Evolutionary conservation across 2,888 invertebrate genomes (phyloP), one percentile per base, ranked within the genome.

Genomic region (Meliscaeva auricollis): DNA sequence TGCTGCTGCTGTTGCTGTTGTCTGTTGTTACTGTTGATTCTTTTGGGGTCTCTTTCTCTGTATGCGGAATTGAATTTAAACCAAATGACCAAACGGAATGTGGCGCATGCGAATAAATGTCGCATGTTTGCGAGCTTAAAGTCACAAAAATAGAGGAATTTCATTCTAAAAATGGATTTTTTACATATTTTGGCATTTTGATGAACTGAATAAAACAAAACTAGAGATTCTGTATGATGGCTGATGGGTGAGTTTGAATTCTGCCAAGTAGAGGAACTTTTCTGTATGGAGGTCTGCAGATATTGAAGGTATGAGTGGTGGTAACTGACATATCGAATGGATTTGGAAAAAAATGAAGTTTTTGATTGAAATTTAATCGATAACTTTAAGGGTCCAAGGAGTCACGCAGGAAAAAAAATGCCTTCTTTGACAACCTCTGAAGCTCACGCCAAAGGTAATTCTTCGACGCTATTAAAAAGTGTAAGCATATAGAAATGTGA

Each of bases 31-130:
- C 35, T 35, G 32, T 17, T 66, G 17, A 66, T 35, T 17, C 32
- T 26, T n/a, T n/a, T n/a, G n/a, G 15, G 15, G 17, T 46, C 46
- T 22, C 64, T 64, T 3, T 26, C 15, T n/a, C 1, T 66, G 73
- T 70, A 70, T 68, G 76, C 85, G 81, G 82, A 81, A 82, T 87
- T 82, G 73, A 70, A 87, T 64, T 78, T 82, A 69, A 82, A 41
- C 87, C 87, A 82, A 81, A 87, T 75, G 82, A 78, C 87, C 78
- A 54, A 78, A 68, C 75, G 87, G 87, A 81, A 87, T 81, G 82
- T 70, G 78, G 82, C 68, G 85, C 80, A 84, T 84, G 80, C 81
- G 75, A 80, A 58, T 30, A 64, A 64, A 64, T 64, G 64, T 64
- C 30, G 17, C 11, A 52, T 22, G 44, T 64, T 64, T 74, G 69